Evolutionary conservation across 1,140 invertebrate genomes (phyloP).

Genomic region (Drosophila teissieri): DNA sequence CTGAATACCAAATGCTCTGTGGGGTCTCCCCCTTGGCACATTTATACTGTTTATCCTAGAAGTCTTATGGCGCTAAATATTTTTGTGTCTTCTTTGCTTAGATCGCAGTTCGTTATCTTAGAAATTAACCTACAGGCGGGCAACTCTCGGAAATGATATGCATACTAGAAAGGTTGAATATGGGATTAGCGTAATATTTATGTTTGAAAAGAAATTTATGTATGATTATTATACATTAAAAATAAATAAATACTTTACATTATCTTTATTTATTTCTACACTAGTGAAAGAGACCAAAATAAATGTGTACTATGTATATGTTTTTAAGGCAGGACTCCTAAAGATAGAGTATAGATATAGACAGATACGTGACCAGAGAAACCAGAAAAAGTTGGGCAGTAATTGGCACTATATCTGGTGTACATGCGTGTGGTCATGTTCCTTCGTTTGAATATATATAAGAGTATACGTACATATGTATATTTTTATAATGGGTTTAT

Average conservation of each 20-base stretch:
- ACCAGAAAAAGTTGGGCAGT: not conserved
- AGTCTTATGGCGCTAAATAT: slow-evolving; percentile 21
- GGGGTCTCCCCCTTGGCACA: not conserved
- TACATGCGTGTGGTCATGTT: slow-evolving; percentile 8
- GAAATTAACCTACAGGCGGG: slow-evolving; percentile 9
- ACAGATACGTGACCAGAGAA: slow-evolving; percentile 29
- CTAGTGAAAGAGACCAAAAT: slow-evolving; percentile 10
- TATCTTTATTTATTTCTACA: not conserved
- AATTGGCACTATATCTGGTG: slow-evolving; percentile 14
- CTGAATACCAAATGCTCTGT: slow-evolving; percentile 2
- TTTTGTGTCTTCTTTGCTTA: slow-evolving; percentile 15
- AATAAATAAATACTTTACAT: not conserved
- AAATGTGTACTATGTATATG: not conserved
- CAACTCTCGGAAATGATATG: not conserved
- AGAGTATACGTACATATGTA: too few species aligned
- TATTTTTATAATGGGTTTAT: not conserved
- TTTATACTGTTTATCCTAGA: slow-evolving; percentile 6
- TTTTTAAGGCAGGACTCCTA: not conserved
- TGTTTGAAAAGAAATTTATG: not conserved
- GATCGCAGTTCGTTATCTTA: slow-evolving; percentile 29
- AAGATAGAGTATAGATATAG: not conserved
- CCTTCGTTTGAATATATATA: not conserved
- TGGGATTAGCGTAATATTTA: slow-evolving; percentile 9
- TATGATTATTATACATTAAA: not conserved
- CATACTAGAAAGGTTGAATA: slow-evolving; percentile 7